Percentiles rank a stretch among this genome's conserved stretches.
Conservation (phyloP, 35 echinoderm and acorn worm species). For the Apostichopus japonicus region DNA sequence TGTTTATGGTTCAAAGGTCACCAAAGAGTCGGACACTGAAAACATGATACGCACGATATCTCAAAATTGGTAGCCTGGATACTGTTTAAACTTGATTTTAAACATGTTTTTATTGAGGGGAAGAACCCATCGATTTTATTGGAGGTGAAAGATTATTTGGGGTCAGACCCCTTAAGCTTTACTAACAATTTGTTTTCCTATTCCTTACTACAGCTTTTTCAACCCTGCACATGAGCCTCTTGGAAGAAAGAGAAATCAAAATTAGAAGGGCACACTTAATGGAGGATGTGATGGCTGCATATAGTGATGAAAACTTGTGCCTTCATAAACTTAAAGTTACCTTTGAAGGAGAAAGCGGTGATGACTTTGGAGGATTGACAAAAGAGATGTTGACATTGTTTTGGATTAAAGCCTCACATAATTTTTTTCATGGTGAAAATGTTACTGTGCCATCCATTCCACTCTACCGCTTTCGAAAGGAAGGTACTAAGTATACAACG, state of each 20-base stretch:
- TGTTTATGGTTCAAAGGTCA: no score
- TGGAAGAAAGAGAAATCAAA: background rate
- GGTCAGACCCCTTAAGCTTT: no score
- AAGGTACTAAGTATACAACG: background rate
- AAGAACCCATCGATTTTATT: no score
- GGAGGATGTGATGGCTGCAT: background rate
- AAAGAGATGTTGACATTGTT: constrained; percentile 24
- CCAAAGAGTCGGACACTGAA: no score
- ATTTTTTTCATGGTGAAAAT: background rate
- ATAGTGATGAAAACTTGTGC: background rate
- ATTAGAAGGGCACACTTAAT: background rate
- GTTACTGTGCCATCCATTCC: background rate
- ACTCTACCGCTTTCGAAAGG: background rate
- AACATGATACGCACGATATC: no score
- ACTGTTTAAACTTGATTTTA: no score
- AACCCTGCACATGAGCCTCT: background rate
- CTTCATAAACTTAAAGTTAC: background rate
- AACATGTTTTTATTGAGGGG: no score
- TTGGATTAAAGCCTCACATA: background rate
- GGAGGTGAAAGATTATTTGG: no score
- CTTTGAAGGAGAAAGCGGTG: background rate
- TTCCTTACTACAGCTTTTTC: background rate
- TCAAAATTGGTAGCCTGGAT: no score
- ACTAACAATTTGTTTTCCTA: no score
- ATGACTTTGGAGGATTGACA: background rate